These are phyloP conservation scores for Sebastes hubbsi DNA, from an alignment of 2,797 vertebrate species.

Conservation along the genomic window DNA sequence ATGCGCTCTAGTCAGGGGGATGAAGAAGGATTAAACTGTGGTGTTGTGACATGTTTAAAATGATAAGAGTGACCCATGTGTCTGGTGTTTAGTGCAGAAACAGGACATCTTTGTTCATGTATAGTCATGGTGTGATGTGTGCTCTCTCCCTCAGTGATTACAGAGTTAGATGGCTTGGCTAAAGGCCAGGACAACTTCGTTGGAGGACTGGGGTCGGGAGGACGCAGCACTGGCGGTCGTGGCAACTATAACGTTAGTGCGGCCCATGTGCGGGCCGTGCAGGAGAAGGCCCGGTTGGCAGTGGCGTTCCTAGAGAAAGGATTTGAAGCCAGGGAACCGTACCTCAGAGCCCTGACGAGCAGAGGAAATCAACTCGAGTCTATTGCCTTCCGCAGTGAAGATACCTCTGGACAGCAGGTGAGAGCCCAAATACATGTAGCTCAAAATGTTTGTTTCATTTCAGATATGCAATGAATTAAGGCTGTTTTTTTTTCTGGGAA, in stretches of 20 bases:
- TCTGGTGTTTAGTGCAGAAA: neutral
- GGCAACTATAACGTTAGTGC: constrained; percentile 72
- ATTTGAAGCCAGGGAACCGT: constrained; percentile 91
- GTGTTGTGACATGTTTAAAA: neutral
- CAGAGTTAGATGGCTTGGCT: constrained; percentile 95
- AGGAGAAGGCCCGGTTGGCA: constrained; percentile 92
- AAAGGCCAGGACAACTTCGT: constrained; percentile 90
- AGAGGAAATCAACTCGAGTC: constrained; percentile 96
- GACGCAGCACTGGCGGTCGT: constrained; percentile 37
- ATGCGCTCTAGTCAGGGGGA: neutral
- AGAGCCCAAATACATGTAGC: neutral
- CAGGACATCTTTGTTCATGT: neutral
- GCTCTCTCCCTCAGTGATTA: constrained; percentile 87
- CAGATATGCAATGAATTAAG: neutral
- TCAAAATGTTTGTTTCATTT: neutral
- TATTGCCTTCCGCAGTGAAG: constrained; percentile 97
- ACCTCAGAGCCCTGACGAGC: constrained; percentile 93
- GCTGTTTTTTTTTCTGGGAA: neutral
- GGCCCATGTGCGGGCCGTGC: constrained; percentile 89
- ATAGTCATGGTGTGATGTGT: constrained; percentile 19
- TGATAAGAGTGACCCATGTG: neutral
- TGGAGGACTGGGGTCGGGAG: constrained; percentile 53
- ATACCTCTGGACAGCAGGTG: constrained; percentile 96
- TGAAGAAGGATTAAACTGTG: neutral
- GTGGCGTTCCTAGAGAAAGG: constrained; percentile 92